Conservation (phyloP, 2,888 invertebrate genomes). For the Idaea dimidiata region DNA sequence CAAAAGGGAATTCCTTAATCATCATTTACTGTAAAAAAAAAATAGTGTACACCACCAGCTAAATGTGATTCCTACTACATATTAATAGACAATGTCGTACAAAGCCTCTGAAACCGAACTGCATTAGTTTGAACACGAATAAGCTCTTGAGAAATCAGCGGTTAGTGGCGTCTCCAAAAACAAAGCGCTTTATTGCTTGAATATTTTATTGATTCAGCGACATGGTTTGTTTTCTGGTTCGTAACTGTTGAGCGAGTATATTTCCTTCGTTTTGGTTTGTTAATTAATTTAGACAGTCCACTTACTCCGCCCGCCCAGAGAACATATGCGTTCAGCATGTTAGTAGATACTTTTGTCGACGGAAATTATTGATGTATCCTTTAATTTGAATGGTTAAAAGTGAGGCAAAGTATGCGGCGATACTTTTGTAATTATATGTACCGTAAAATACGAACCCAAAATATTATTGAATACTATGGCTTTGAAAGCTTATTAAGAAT, state of each 20-base stretch:
- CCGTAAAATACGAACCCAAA: neutral
- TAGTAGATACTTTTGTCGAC: slow-evolving; percentile 53
- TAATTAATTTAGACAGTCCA: slow-evolving; percentile 77
- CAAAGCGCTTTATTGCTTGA: slow-evolving; percentile 52
- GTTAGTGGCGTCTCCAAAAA: slow-evolving; percentile 54
- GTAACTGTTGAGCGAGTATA: slow-evolving; percentile 52
- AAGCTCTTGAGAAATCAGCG: slow-evolving; percentile 69
- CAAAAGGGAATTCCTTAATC: too few species aligned
- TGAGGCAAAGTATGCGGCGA: neutral
- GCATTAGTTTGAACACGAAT: slow-evolving; percentile 72
- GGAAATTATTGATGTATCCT: slow-evolving; percentile 63
- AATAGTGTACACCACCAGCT: too few species aligned
- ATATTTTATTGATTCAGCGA: slow-evolving; percentile 40
- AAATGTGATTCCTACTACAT: neutral
- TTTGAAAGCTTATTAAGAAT: too few species aligned
- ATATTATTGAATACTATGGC: too few species aligned
- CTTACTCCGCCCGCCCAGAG: slow-evolving; percentile 58
- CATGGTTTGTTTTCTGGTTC: slow-evolving; percentile 49
- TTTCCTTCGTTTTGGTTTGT: slow-evolving; percentile 53
- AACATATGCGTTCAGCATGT: slow-evolving; percentile 52
- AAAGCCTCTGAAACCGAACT: slow-evolving; percentile 60
- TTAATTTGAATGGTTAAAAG: slow-evolving; percentile 42
- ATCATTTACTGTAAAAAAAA: too few species aligned
- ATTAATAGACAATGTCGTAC: slow-evolving; percentile 33
- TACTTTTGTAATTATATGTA: neutral